Conservation (phyloP, 23 tunicate genomes). For the Trididemnum clinides region DNA sequence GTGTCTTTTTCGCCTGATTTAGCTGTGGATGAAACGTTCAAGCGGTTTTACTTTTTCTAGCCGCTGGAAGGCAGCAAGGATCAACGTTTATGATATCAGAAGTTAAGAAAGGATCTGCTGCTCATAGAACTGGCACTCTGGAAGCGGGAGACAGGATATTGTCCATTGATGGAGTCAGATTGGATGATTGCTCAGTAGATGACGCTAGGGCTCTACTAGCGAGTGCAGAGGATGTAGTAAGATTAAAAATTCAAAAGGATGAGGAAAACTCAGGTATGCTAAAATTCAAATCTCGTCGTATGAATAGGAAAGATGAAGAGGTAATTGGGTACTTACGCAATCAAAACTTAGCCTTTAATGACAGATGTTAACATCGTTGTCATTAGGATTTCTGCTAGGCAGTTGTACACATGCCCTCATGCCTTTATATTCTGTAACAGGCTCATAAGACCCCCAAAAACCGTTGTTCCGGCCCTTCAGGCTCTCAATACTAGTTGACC, state of each 20-base stretch:
- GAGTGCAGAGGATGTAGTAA: slow-evolving; percentile 90
- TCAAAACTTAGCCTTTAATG: too few relatives aligned
- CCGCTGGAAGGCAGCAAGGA: not conserved
- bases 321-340: too few relatives aligned
- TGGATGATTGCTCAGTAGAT: slow-evolving; percentile 65
- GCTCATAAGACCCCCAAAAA: too few relatives aligned
- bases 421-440: too few relatives aligned
- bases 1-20: too few relatives aligned
- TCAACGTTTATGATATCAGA: slow-evolving; percentile 68
- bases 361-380: too few relatives aligned
- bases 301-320: too few relatives aligned
- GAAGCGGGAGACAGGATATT: slow-evolving; percentile 85
- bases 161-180: slow-evolving; percentile 83
- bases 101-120: slow-evolving; percentile 83
- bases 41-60: not conserved
- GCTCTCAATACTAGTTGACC: too few relatives aligned
- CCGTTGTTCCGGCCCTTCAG: too few relatives aligned
- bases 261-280: slow-evolving; percentile 91
- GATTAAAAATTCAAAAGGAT: slow-evolving; percentile 88
- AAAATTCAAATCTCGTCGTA: too few relatives aligned
- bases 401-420: too few relatives aligned
- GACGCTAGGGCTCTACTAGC: slow-evolving; percentile 76
- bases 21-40: not conserved
- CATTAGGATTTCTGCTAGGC: too few relatives aligned
- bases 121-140: slow-evolving; percentile 90